Conservation (phyloP, 2,888 invertebrate genomes). For the Caenorhabditis panamensis region DNA sequence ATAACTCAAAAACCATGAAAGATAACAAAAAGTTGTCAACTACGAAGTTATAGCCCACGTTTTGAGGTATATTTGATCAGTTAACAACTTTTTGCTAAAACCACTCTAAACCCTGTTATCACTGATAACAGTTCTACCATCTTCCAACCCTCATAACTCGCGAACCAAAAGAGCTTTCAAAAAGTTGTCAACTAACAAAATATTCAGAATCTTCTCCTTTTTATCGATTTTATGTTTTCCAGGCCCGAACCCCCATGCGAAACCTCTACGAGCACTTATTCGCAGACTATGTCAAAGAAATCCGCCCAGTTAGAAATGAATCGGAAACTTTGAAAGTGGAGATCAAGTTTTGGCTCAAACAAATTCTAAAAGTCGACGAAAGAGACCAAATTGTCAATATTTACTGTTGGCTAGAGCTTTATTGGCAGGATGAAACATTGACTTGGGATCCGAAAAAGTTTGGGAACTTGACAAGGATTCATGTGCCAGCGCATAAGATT, state of each 20-base stretch:
- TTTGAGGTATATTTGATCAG: no score
- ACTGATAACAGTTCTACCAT: no score
- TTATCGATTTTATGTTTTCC: no score
- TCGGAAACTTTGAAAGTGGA: conserved; percentile 64
- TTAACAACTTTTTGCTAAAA: no score
- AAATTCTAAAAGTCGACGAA: conserved; percentile 79
- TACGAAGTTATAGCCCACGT: no score
- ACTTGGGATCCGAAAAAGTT: conserved; percentile 77
- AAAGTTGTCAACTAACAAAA: no score
- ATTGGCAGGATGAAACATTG: conserved; percentile 77
- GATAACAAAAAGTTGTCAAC: no score
- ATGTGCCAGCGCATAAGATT: conserved; percentile 77
- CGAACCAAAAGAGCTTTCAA: no score
- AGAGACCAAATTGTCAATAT: conserved; percentile 78
- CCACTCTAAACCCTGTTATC: no score
- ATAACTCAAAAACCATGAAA: no score
- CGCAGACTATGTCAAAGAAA: conserved; percentile 72
- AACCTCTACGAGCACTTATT: conserved; percentile 74
- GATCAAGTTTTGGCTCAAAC: conserved; percentile 80
- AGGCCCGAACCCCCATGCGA: conserved; percentile 66
- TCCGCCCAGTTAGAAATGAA: conserved; percentile 78
- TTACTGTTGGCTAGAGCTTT: conserved; percentile 78
- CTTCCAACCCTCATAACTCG: no score
- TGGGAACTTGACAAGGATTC: conserved; percentile 76
- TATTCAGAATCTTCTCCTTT: no score